These are phyloP conservation scores for Scrobipalpa costella DNA, from an alignment of 2,888 invertebrate genomes.

Conservation along the genomic window DNA sequence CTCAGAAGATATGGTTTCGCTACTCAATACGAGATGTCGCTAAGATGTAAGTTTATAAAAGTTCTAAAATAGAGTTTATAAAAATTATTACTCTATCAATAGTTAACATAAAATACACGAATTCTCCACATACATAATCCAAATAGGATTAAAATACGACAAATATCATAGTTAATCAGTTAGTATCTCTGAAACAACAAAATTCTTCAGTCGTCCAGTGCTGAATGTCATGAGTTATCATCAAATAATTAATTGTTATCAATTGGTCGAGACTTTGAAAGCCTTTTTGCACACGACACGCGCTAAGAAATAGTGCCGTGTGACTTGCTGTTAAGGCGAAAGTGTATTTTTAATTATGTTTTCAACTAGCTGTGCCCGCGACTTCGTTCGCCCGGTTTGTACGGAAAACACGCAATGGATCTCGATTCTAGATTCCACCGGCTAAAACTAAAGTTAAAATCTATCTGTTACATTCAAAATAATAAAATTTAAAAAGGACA, in stretches of 20 bases:
- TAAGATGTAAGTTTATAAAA: not conserved
- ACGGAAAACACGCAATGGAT: no score
- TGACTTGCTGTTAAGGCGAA: slow-evolving; percentile 63
- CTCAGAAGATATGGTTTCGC: not conserved
- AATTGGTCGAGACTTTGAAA: slow-evolving; percentile 35
- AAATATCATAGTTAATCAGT: slow-evolving; percentile 3
- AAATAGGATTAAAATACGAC: not conserved
- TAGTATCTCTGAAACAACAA: not conserved
- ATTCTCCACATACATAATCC: not conserved
- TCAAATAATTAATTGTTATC: slow-evolving; percentile 6
- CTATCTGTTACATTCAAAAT: no score
- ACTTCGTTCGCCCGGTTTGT: no score
- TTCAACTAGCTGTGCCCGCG: not conserved
- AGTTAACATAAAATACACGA: not conserved
- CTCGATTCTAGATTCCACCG: no score
- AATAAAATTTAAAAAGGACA: no score
- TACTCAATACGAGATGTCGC: slow-evolving; percentile 1
- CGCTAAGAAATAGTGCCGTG: slow-evolving; percentile 51
- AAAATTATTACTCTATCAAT: not conserved
- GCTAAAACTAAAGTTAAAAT: no score
- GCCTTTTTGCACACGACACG: slow-evolving; percentile 56
- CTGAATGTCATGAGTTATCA: not conserved
- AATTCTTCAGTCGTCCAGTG: not conserved
- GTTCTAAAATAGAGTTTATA: not conserved
- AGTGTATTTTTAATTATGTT: slow-evolving; percentile 22